Conservation (phyloP, 2,888 invertebrate genomes). For the Zhengitettix transpicula region DNA sequence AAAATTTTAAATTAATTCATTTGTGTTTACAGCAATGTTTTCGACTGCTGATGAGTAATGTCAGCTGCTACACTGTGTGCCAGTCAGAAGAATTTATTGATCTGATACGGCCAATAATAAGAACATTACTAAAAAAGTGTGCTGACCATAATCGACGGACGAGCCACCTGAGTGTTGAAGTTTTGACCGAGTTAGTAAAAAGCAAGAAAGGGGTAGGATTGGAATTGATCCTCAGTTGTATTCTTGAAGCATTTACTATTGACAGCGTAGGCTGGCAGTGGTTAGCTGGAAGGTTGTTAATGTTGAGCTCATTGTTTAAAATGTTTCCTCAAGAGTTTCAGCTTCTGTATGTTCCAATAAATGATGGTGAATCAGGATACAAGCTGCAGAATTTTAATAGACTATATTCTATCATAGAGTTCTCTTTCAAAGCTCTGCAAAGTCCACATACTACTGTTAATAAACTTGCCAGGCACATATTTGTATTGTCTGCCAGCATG, state of each 20-base stretch:
- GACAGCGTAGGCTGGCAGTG: constrained; percentile 24
- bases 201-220: constrained; percentile 25
- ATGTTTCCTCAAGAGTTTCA: constrained; percentile 24
- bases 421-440: constrained; percentile 6
- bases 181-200: constrained; percentile 25
- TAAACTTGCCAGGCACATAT: constrained; percentile 7
- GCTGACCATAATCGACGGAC: constrained; percentile 27
- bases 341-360: constrained; percentile 5
- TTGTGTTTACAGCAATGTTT: constrained; percentile 15
- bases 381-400: constrained; percentile 2
- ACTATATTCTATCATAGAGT: constrained; percentile 6
- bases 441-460: constrained; percentile 5
- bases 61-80: constrained; percentile 9
- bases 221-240: constrained; percentile 22
- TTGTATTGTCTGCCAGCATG: constrained; percentile 6
- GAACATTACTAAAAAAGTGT: constrained; percentile 25
- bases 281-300: constrained; percentile 25
- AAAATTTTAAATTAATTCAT: background rate
- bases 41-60: constrained; percentile 14
- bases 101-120: constrained; percentile 23
- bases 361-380: constrained; percentile 4
- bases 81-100: constrained; percentile 17
- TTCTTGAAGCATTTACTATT: constrained; percentile 18
- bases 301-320: constrained; percentile 24
- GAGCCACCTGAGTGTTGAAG: constrained; percentile 25